Conservation (phyloP, 2,113 vertebrate species). For the Serilophus lunatus region DNA sequence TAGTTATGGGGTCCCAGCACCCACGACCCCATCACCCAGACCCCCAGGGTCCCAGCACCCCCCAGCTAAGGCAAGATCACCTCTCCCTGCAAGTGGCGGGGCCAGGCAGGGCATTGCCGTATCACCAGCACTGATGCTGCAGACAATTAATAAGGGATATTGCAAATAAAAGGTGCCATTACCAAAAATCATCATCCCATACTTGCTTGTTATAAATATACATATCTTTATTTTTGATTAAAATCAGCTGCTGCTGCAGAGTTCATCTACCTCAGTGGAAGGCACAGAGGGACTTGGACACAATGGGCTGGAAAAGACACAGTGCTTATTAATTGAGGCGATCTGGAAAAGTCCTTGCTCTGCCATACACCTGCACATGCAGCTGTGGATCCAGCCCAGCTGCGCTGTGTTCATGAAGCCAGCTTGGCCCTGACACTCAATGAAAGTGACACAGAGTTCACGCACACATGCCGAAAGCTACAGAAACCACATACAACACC, state of each 20-base stretch:
- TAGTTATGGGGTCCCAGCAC: background rate
- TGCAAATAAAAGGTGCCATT: background rate
- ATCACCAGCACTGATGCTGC: background rate
- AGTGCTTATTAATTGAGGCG: background rate
- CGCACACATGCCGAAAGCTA: background rate
- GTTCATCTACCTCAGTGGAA: background rate
- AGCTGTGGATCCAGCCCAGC: background rate
- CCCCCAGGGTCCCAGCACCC: background rate
- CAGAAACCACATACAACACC: background rate
- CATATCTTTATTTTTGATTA: background rate
- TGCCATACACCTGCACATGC: rapidly evolving
- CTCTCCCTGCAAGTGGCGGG: background rate
- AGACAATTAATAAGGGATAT: too few relatives aligned
- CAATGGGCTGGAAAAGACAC: background rate
- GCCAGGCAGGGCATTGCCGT: background rate
- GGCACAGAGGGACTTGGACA: background rate
- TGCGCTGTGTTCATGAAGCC: background rate
- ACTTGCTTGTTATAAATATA: background rate
- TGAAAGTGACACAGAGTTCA: background rate
- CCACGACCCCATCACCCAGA: background rate
- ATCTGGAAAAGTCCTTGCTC: background rate
- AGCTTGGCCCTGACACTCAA: rapidly evolving
- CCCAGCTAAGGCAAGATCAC: background rate
- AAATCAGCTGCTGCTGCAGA: background rate
- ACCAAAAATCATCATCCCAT: background rate